phyloP scores from a whole-genome alignment of 37 sponge, comb jelly and placozoan species.

The Cliona cf. orientalis region DNA sequence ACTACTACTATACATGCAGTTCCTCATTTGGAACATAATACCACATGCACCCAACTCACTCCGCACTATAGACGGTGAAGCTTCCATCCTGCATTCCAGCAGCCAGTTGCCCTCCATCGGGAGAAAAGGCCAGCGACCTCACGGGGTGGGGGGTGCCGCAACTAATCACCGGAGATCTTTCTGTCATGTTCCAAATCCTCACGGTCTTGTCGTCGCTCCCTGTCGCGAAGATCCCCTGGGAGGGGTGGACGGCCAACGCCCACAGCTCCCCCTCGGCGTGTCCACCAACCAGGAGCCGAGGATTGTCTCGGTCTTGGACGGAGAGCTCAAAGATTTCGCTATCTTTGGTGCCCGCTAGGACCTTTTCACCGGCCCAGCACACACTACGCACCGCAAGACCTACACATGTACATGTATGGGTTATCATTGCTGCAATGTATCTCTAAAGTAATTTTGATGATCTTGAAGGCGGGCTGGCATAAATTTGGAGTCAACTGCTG shows the following conservation, averaged over 20 bases:
- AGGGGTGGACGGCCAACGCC: constrained; percentile 91
- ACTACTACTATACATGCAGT: no score
- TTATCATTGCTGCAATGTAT: background rate
- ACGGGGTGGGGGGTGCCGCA: constrained; percentile 69
- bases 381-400: constrained; percentile 83
- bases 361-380: constrained; percentile 77
- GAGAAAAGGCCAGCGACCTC: constrained; percentile 87
- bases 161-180: constrained; percentile 26
- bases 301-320: constrained; percentile 68
- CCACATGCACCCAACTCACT: constrained; percentile 38
- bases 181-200: constrained; percentile 70
- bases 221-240: constrained; percentile 79
- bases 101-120: constrained; percentile 83
- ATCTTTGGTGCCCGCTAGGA: constrained; percentile 89
- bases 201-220: constrained; percentile 89
- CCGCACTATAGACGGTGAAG: constrained; percentile 70
- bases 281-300: constrained; percentile 67
- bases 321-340: constrained; percentile 88
- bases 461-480: no score
- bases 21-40: no score
- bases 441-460: background rate
- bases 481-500: no score
- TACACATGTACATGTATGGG: background rate
- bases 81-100: constrained; percentile 89
- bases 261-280: constrained; percentile 97